phyloP scores from a whole-genome alignment of 2,113 vertebrate species.

The Procavia capensis region DNA sequence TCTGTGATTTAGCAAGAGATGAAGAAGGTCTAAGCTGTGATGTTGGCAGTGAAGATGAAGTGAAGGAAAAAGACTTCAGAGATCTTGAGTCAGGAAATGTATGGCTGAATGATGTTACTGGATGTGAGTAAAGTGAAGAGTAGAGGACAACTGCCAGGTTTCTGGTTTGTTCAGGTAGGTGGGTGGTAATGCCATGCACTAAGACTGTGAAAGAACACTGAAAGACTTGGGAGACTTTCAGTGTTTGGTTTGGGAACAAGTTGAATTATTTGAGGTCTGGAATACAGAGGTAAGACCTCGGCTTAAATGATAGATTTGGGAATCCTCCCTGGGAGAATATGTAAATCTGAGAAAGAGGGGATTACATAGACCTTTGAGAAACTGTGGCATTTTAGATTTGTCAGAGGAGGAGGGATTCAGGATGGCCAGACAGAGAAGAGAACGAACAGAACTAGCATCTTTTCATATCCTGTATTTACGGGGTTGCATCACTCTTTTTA shows the following conservation, averaged over 20 bases:
- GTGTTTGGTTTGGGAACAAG: not conserved
- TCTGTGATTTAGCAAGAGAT: constrained; percentile 30
- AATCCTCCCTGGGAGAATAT: not conserved
- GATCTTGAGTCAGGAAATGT: not conserved
- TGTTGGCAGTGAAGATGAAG: not conserved
- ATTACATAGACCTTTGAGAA: not conserved
- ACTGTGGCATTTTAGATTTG: not conserved
- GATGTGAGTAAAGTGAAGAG: not conserved
- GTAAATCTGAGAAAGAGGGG: not conserved
- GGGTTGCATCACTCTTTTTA: not conserved
- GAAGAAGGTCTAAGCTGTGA: not conserved
- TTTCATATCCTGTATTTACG: not conserved
- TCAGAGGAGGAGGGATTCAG: not conserved
- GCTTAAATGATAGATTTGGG: not conserved
- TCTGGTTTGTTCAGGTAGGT: not conserved
- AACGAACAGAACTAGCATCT: not conserved
- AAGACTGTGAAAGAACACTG: not conserved
- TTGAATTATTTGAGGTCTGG: not conserved
- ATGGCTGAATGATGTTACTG: not conserved
- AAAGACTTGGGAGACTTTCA: not conserved
- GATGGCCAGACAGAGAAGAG: not conserved
- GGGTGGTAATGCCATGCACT: not conserved
- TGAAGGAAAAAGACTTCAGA: not conserved
- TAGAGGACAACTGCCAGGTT: not conserved
- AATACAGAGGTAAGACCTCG: constrained; percentile 16